These are phyloP conservation scores for Allolobophora icterica DNA, from an alignment of 2,888 invertebrate genomes.

Conservation along the genomic window DNA sequence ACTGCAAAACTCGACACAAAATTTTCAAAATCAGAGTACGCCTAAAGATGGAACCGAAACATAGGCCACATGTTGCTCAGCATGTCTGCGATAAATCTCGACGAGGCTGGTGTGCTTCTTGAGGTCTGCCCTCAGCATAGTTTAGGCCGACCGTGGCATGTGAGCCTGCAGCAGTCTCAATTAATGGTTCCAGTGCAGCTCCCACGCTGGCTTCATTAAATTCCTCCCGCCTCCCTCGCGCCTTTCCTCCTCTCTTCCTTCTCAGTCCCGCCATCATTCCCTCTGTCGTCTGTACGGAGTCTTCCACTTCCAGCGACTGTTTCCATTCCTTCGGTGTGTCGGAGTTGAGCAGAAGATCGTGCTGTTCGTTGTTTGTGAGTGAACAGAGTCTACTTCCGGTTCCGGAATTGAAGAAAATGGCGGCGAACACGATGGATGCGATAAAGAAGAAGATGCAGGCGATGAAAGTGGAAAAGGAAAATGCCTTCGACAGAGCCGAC, in stretches of 20 bases:
- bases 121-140: neutral
- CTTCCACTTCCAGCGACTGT: neutral
- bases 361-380: neutral
- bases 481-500: conserved; percentile 93
- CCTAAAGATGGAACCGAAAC: no score
- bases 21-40: no score
- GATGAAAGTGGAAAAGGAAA: conserved; percentile 99
- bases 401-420: conserved; percentile 45
- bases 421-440: conserved; percentile 84
- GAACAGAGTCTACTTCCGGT: neutral
- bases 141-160: neutral
- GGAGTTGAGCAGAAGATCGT: neutral
- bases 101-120: neutral
- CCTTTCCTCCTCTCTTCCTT: neutral
- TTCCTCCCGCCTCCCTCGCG: neutral
- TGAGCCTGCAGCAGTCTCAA: neutral
- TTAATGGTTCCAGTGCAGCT: neutral
- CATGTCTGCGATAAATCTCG: neutral
- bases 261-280: neutral
- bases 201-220: neutral
- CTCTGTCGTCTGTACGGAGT: no score
- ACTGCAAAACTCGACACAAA: no score
- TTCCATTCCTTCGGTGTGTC: neutral
- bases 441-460: conserved; percentile 99
- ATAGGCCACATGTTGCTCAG: neutral